Evolutionary conservation across 2,113 vertebrate genomes (phyloP).

Genomic region (Dasyurus viverrinus): DNA sequence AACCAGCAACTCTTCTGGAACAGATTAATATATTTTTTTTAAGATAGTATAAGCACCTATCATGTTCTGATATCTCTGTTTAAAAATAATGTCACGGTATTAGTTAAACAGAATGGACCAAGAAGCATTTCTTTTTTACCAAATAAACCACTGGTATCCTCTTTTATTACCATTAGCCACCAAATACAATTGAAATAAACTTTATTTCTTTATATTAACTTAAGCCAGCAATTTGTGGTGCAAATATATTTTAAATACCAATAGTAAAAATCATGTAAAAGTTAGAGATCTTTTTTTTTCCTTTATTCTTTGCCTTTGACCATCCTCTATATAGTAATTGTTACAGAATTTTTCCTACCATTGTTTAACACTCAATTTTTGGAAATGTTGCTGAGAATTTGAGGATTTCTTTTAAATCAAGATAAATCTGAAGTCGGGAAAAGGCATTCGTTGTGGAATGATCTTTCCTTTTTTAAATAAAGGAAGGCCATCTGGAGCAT

Average conservation of each 20-base stretch:
- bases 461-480: neutral
- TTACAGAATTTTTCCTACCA: slow-evolving; percentile 47
- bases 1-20: slow-evolving; percentile 42
- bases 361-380: slow-evolving; percentile 6
- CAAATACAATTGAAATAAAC: slow-evolving; percentile 53
- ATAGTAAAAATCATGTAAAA: slow-evolving; percentile 47
- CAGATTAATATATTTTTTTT: slow-evolving; percentile 55
- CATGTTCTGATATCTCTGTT: slow-evolving; percentile 59
- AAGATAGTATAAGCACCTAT: slow-evolving; percentile 59
- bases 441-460: neutral
- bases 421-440: slow-evolving; percentile 35
- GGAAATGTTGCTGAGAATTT: slow-evolving; percentile 47
- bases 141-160: slow-evolving; percentile 67
- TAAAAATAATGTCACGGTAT: slow-evolving; percentile 63
- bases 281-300: slow-evolving; percentile 54
- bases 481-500: neutral
- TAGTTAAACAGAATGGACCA: slow-evolving; percentile 51
- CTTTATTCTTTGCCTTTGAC: slow-evolving; percentile 40
- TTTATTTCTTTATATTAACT: slow-evolving; percentile 72
- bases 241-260: slow-evolving; percentile 49
- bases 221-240: slow-evolving; percentile 59
- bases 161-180: slow-evolving; percentile 63
- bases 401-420: slow-evolving; percentile 58
- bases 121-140: slow-evolving; percentile 57
- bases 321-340: slow-evolving; percentile 8